These are phyloP conservation scores for Latheticus oryzae DNA, from an alignment of 2,888 invertebrate genomes.

Conservation along the genomic window DNA sequence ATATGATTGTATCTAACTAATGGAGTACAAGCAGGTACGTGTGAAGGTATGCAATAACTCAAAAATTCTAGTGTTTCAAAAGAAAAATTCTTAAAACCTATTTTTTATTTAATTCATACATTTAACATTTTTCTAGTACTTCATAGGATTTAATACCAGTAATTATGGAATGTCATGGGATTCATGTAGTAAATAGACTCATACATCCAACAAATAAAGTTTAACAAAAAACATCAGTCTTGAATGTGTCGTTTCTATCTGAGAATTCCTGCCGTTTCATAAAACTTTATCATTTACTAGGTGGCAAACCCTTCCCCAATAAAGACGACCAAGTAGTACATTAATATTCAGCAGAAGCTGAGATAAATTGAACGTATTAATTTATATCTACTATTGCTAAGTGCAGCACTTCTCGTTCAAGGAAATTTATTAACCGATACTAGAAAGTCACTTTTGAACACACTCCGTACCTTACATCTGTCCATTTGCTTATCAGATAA, in stretches of 20 bases:
- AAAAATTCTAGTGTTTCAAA: constrained; percentile 16
- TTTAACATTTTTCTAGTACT: constrained; percentile 11
- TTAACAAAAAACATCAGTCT: constrained; percentile 52
- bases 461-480: constrained; percentile 5
- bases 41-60: constrained; percentile 31
- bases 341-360: constrained; percentile 38
- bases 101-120: constrained; percentile 14
- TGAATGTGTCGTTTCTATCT: constrained; percentile 47
- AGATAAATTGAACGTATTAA: constrained; percentile 24
- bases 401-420: constrained; percentile 41
- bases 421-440: constrained; percentile 14
- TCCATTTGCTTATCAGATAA: constrained; percentile 8
- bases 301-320: constrained; percentile 16
- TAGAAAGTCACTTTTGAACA: constrained; percentile 35
- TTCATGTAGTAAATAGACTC: constrained; percentile 33
- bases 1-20: too few relatives aligned
- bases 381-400: constrained; percentile 46
- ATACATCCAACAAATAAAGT: constrained; percentile 38
- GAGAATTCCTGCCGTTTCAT: constrained; percentile 12
- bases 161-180: constrained; percentile 43
- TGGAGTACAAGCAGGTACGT: constrained; percentile 28
- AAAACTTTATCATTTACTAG: constrained; percentile 1
- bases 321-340: constrained; percentile 28
- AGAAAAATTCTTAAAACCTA: background rate
- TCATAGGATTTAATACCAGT: constrained; percentile 31